Evolutionary conservation across 1,140 invertebrate genomes (phyloP), one percentile per base, ranked within the genome.

Genomic region (Glossosoma conforme): DNA sequence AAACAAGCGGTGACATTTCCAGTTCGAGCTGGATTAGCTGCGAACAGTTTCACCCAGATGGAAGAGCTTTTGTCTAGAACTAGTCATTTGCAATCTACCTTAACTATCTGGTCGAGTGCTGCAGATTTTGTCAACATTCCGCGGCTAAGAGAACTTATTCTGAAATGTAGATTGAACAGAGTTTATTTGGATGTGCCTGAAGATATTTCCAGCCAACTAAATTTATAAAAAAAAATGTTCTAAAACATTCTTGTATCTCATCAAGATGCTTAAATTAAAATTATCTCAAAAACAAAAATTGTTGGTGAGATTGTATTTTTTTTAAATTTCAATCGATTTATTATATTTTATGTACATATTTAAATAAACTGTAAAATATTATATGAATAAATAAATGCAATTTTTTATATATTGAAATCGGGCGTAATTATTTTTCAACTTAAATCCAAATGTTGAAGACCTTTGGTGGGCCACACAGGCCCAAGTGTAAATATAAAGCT

Each of bases 1-100:
- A n/a, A n/a, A n/a, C 83, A 85, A 60, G 73, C 77, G 32, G 77
- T 93, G 41, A 92, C 90, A 2, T 94, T 92, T 63, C 84, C 91
- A 0, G 83, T 94, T 14, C 76, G 90, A 49, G 86, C 90, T 17
- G 81, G 81, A 25, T 66, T 86, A 15, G 81, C 85, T 0, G 81
- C 81, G 0, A 78, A 85, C 52, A 86, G 86, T 28, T 62, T 68
- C 25, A 61, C 72, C 0, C 64, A 72, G 1, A 61, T 89, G 2
- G 60, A 78, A 17, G 62, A 64, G 11, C 68, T 86, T 3, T 57
- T 83, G 2, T 61, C 73, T 1, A 67, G 72, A 35, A 72, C 70
- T 0, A 64, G 69, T 0, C 59, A 48, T 14, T 61, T 69, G 0
- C 68, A 69, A 61, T 77, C 74, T 14, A 85, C 84, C 0, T 64